Base-by-base conservation (phyloP, 1,140 invertebrate genomes). In the Stenopsyche tienmushanensis region DNA sequence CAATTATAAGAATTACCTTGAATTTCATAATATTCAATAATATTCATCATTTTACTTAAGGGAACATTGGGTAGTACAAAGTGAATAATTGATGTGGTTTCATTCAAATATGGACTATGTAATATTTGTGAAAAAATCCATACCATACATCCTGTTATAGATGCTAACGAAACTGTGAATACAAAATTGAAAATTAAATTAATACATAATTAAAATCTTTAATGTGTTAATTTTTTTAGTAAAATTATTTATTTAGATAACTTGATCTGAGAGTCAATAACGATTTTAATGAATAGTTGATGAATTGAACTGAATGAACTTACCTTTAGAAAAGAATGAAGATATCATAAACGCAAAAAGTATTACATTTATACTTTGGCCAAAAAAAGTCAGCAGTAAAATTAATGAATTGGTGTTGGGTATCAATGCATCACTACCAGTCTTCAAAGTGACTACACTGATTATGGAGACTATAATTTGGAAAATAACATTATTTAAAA, bases 291-390 rank as follows among this genome's bases (percentile, higher is more conserved):
- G 44, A 47, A 15, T 9, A 47, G 17, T 7, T 15, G 44, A 15
- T 9, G 44, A 20, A 47, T 15, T 18, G 17, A 53, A 53, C 20
- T 24, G 13, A 21, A 47, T 20, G 2, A 49, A 44, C 18, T 54
- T 39, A 70, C 68, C 9, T 39, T 57, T 62, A 3, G 64, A 55
- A 39, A 70, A 64, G 5, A 66, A 15, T 24, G 64, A 64, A 41
- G 53, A 59, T 21, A 70, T 17, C 10, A 25, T 23, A 21, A 66
- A 64, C 20, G 52, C 50, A 9, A 70, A 64, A n/a, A 64, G 13
- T 21, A 64, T 64, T 1, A 66, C 26, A 39, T 66, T 66, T 23
- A 64, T 66, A 18, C 17, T 52, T 17, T 64, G 65, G 8, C 66
- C 20, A 20, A 70, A 55, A 15, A 66, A 23, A 0, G 39, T 45